Percentiles rank a stretch among this genome's conserved stretches.
Conservation (phyloP, 2,888 invertebrate species). For the Pycnomerus fuliginosus region DNA sequence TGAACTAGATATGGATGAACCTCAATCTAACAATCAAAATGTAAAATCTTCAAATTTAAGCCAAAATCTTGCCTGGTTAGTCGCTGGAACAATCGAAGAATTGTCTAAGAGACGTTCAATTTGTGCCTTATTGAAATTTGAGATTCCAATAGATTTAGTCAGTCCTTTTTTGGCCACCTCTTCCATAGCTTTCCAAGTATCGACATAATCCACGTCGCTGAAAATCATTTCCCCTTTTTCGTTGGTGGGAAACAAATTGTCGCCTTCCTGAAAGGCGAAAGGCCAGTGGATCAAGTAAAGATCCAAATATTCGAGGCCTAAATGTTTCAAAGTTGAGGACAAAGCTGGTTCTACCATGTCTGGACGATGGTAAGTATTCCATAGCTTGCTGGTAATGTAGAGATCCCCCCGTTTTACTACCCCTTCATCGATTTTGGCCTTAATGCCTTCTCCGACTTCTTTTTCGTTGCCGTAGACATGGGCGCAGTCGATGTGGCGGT, state of each 20-base stretch:
- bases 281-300: slow-evolving; percentile 92
- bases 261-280: slow-evolving; percentile 60
- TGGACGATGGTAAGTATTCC: slow-evolving; percentile 78
- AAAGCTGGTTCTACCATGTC: slow-evolving; percentile 72
- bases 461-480: slow-evolving; percentile 67
- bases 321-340: slow-evolving; percentile 64
- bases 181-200: slow-evolving; percentile 79
- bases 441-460: slow-evolving; percentile 65
- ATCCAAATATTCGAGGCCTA: slow-evolving; percentile 76
- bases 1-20: slow-evolving; percentile 80
- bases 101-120: slow-evolving; percentile 53
- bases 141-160: slow-evolving; percentile 50
- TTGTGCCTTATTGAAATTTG: slow-evolving; percentile 45
- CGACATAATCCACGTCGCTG: slow-evolving; percentile 68
- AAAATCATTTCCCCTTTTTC: slow-evolving; percentile 33
- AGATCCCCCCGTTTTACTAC: slow-evolving; percentile 66
- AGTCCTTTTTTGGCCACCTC: slow-evolving; percentile 66
- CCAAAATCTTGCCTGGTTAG: too few species aligned
- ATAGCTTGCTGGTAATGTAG: slow-evolving; percentile 67
- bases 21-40: too few species aligned
- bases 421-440: slow-evolving; percentile 62
- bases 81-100: slow-evolving; percentile 62
- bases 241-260: slow-evolving; percentile 36
- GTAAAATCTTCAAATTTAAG: too few species aligned
- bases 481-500: slow-evolving; percentile 73